A percentile compares a stretch with the other conserved stretches of the same genome.
These are phyloP conservation scores for Tinea pellionella DNA, from an alignment of 2,888 invertebrate species.

Conservation along the genomic window DNA sequence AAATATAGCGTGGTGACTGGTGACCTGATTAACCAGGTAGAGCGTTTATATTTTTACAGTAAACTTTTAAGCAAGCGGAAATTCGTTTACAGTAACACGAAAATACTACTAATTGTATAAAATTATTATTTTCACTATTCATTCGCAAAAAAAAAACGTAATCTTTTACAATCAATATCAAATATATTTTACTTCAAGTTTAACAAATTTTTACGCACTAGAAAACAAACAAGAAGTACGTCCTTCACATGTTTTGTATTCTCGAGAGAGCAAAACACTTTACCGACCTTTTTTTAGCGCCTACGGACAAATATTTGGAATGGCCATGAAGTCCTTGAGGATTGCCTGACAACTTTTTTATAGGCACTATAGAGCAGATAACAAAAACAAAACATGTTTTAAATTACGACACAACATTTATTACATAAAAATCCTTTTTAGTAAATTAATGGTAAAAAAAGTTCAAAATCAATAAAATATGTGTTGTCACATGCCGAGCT, in stretches of 20 bases:
- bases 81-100: neutral
- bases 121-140: no score
- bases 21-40: neutral
- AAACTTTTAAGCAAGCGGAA: neutral
- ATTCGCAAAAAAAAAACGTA: no score
- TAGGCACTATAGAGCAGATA: neutral
- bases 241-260: constrained; percentile 5
- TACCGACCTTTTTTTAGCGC: constrained; percentile 3
- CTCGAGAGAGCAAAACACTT: neutral
- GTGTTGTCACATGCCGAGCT: no score
- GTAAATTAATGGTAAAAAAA: no score
- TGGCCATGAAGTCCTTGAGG: neutral
- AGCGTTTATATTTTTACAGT: neutral
- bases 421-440: constrained; percentile 14
- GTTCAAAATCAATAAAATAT: no score
- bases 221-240: constrained; percentile 5
- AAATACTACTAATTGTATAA: no score
- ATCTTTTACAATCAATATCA: no score
- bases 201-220: neutral
- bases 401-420: constrained; percentile 17
- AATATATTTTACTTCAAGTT: neutral
- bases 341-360: neutral
- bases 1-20: neutral
- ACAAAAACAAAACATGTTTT: constrained; percentile 27
- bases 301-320: constrained; percentile 1